phyloP scores from a whole-genome alignment of 2,113 vertebrate species.

The Candoia aspera region DNA sequence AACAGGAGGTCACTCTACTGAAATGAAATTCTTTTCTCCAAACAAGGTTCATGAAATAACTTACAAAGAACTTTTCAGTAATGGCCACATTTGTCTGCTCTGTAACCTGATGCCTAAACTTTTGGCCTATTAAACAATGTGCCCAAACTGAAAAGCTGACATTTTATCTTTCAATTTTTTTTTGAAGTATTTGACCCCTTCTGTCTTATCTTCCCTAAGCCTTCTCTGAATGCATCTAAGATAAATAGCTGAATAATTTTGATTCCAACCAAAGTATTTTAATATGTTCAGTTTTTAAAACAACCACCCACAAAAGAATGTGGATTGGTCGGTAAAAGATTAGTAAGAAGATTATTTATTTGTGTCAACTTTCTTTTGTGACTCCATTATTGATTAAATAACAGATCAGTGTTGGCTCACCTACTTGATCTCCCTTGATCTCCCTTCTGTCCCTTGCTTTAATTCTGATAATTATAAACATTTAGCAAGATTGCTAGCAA shows the following conservation, averaged over 20 bases:
- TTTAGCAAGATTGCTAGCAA: not conserved
- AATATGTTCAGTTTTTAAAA: not conserved
- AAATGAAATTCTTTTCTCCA: not conserved
- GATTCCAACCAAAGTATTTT: not conserved
- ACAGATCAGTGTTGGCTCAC: not conserved
- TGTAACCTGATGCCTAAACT: constrained; percentile 22
- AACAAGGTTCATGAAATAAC: not conserved
- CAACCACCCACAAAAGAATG: not conserved
- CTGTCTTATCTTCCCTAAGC: constrained; percentile 11
- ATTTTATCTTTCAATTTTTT: constrained; percentile 23
- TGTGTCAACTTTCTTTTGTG: not conserved
- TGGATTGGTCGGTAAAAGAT: not conserved
- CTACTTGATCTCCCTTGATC: not conserved
- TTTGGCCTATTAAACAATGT: constrained; percentile 17
- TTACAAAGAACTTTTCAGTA: constrained; percentile 14
- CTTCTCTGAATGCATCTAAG: not conserved
- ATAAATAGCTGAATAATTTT: not conserved
- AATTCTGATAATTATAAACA: not conserved
- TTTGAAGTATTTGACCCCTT: constrained; percentile 14
- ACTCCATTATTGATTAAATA: not conserved
- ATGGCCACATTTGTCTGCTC: constrained; percentile 14
- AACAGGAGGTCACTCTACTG: not conserved
- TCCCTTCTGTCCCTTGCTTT: not conserved
- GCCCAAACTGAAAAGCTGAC: constrained; percentile 23
- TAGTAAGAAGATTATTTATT: not conserved